Evolutionary conservation across 2,888 invertebrate species (phyloP).

Genomic region (Rhagonycha fulva): DNA sequence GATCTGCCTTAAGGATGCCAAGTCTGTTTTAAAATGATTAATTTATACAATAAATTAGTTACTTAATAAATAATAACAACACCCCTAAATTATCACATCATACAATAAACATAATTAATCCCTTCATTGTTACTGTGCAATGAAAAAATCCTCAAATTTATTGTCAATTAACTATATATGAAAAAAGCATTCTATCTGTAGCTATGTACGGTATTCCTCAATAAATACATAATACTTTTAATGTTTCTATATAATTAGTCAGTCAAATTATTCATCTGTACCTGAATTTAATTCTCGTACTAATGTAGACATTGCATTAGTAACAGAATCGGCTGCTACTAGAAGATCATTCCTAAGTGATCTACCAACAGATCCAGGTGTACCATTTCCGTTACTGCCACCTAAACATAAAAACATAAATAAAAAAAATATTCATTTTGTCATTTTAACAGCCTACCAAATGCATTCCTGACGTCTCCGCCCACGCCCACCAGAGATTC

Average conservation of each 20-base stretch:
- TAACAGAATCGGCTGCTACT: slow-evolving; percentile 95
- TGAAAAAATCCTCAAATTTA: background rate
- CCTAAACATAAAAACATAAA: slow-evolving; percentile 3
- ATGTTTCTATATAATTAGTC: background rate
- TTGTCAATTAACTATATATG: background rate
- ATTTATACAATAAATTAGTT: background rate
- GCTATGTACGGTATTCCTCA: slow-evolving; percentile 7
- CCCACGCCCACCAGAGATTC: slow-evolving; percentile 61
- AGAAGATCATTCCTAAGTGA: slow-evolving; percentile 85
- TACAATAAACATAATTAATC: background rate
- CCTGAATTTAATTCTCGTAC: slow-evolving; percentile 95
- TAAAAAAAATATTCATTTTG: background rate
- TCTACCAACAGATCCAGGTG: slow-evolving; percentile 58
- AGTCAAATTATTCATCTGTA: slow-evolving; percentile 54
- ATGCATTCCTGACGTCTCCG: slow-evolving; percentile 63
- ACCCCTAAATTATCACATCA: background rate
- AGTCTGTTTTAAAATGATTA: background rate
- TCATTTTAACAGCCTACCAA: slow-evolving; percentile 43
- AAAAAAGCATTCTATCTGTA: slow-evolving; percentile 3
- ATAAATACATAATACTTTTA: slow-evolving; percentile 21
- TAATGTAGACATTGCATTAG: slow-evolving; percentile 96
- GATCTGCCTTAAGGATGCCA: slow-evolving; percentile 21
- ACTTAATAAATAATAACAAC: background rate
- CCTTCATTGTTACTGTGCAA: background rate
- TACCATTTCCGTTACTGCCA: slow-evolving; percentile 50